Conservation (phyloP, 2,113 vertebrate genomes). For the Chloropsis hardwickii region DNA sequence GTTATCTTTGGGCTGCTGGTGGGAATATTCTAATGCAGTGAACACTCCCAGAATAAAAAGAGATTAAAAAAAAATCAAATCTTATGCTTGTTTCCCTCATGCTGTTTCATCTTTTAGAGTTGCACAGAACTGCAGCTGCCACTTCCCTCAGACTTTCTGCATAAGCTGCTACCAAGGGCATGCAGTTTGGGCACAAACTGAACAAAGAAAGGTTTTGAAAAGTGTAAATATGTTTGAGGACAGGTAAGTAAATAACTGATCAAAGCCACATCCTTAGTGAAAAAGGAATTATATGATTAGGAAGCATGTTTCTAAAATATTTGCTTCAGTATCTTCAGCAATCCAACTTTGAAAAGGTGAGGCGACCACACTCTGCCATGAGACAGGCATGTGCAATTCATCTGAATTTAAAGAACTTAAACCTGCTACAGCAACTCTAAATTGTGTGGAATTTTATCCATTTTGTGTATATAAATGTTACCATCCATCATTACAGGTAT, state of each 20-base stretch:
- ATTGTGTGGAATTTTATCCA: neutral
- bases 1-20: neutral
- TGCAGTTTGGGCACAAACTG: neutral
- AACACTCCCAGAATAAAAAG: neutral
- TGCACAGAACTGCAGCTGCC: neutral
- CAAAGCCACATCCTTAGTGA: neutral
- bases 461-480: neutral
- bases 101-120: neutral
- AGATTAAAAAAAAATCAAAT: neutral
- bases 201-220: neutral
- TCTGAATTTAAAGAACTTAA: neutral
- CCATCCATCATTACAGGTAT: neutral
- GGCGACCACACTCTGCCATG: neutral
- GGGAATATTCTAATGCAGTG: neutral
- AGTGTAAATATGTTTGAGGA: neutral
- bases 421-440: neutral
- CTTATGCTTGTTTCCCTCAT: neutral
- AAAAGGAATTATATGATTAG: neutral
- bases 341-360: neutral
- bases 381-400: neutral
- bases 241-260: neutral
- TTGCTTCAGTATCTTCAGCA: neutral
- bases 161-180: neutral
- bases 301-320: neutral
- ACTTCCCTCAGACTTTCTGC: neutral